These are phyloP conservation scores for Oryzaephilus surinamensis DNA, from an alignment of 1,140 invertebrate species.

Conservation along the genomic window DNA sequence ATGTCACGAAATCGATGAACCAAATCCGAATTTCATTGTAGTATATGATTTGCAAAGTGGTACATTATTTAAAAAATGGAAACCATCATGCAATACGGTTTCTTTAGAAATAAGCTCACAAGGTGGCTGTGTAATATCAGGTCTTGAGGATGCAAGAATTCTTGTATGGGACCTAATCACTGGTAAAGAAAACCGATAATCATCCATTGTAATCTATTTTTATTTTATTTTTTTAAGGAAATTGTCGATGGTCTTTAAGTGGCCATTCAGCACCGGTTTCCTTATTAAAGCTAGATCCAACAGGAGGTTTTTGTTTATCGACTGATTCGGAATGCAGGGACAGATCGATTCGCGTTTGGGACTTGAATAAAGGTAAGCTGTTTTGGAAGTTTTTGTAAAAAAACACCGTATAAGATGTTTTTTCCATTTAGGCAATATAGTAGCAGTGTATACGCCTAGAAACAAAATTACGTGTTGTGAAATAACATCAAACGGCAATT, in stretches of 20 bases:
- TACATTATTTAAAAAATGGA: constrained; percentile 86
- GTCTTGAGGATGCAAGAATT: constrained; percentile 67
- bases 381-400: neutral
- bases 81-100: constrained; percentile 67
- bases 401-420: neutral
- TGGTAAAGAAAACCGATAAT: constrained; percentile 43
- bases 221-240: constrained; percentile 41
- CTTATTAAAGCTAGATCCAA: constrained; percentile 56
- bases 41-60: constrained; percentile 86
- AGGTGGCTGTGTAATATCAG: constrained; percentile 71
- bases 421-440: constrained; percentile 49
- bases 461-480: constrained; percentile 64
- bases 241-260: constrained; percentile 57
- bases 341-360: constrained; percentile 65
- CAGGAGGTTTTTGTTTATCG: constrained; percentile 58
- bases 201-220: too few species aligned
- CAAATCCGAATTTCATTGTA: constrained; percentile 76
- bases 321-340: constrained; percentile 59
- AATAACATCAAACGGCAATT: constrained; percentile 57
- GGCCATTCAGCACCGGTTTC: constrained; percentile 69
- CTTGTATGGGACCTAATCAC: constrained; percentile 83
- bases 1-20: constrained; percentile 68
- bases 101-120: constrained; percentile 70
- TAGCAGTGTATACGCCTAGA: constrained; percentile 69
- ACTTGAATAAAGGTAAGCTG: constrained; percentile 56